Conservation (phyloP, 92 coral and sea anemone species). For the Pocillopora grandis region DNA sequence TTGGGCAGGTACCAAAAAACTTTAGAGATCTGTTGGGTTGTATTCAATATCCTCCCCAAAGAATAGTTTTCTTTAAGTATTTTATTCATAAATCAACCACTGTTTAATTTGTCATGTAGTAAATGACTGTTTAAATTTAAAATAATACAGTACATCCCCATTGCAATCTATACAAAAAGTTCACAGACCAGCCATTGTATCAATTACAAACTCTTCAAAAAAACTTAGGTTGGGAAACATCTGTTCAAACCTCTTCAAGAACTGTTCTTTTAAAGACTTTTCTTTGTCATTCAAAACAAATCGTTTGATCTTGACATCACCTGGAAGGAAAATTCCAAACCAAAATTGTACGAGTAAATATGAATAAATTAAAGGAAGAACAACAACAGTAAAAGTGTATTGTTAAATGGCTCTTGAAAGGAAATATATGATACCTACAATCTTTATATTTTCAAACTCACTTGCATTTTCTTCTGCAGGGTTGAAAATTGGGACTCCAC, state of each 20-base stretch:
- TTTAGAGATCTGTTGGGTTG: too few species aligned
- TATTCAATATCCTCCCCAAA: too few species aligned
- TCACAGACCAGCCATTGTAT: too few species aligned
- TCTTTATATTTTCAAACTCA: not conserved
- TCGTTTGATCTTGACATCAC: conserved; percentile 65
- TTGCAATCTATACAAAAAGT: too few species aligned
- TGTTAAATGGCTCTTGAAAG: not conserved
- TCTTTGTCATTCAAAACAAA: conserved; percentile 82
- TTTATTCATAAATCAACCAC: too few species aligned
- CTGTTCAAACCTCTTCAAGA: conserved; percentile 68
- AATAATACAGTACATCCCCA: too few species aligned
- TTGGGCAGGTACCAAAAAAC: too few species aligned
- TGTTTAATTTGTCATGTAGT: too few species aligned
- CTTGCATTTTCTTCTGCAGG: conserved; percentile 17
- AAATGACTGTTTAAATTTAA: too few species aligned
- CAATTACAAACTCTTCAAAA: too few species aligned
- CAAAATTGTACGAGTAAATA: not conserved
- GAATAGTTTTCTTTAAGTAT: too few species aligned
- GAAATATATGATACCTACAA: not conserved
- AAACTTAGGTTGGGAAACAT: too few species aligned
- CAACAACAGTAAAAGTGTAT: not conserved
- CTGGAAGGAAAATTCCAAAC: conserved; percentile 32
- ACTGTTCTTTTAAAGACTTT: conserved; percentile 73
- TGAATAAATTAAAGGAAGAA: not conserved
- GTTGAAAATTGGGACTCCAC: conserved; percentile 31